These are phyloP conservation scores for Lottia scabra DNA, from an alignment of 2,888 invertebrate genomes.

Conservation along the genomic window DNA sequence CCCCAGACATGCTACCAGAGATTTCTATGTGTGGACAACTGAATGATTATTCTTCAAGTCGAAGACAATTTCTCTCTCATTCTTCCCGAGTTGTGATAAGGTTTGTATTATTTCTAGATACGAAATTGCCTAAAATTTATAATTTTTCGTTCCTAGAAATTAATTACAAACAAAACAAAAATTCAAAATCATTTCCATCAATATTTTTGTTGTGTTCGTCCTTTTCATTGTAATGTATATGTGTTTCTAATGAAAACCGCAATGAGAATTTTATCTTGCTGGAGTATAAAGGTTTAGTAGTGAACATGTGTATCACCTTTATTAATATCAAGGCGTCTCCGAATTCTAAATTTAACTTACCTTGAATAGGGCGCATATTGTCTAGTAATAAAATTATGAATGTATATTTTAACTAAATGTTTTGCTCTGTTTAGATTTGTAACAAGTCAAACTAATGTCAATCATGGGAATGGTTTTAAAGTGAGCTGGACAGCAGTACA, in stretches of 20 bases:
- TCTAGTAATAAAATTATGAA: too few species aligned
- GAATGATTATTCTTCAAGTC: constrained; percentile 22
- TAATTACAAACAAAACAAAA: too few species aligned
- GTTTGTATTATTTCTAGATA: constrained; percentile 16
- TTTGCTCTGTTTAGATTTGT: constrained; percentile 38
- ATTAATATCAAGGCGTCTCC: neutral
- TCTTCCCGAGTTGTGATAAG: constrained; percentile 47
- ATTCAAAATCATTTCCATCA: too few species aligned
- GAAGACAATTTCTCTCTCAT: constrained; percentile 46
- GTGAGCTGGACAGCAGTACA: constrained; percentile 56
- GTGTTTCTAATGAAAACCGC: too few species aligned
- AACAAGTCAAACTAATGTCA: constrained; percentile 27
- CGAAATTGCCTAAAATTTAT: too few species aligned
- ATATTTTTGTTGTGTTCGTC: neutral
- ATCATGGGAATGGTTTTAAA: constrained; percentile 44
- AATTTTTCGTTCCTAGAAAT: too few species aligned
- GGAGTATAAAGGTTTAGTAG: too few species aligned
- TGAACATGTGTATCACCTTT: neutral
- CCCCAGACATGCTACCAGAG: constrained; percentile 46
- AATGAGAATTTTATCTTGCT: too few species aligned
- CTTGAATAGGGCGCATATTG: too few species aligned
- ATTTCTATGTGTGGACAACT: constrained; percentile 52
- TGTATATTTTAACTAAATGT: neutral
- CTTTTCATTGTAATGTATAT: too few species aligned
- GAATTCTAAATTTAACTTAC: neutral